These are phyloP conservation scores for Cerceris rybyensis DNA, from an alignment of 2,888 invertebrate genomes.

Conservation along the genomic window DNA sequence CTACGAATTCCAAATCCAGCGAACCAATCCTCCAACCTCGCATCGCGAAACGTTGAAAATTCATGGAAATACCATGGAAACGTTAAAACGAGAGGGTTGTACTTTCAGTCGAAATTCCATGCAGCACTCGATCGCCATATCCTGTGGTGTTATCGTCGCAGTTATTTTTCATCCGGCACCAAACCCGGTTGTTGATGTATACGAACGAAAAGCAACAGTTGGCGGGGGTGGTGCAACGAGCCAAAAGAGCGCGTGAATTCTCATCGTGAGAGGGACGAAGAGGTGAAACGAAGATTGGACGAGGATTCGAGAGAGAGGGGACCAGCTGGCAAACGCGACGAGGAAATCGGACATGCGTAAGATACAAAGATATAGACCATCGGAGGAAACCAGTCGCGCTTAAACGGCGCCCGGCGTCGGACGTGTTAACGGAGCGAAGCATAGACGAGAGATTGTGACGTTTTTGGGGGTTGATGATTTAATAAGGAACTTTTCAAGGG, in stretches of 20 bases:
- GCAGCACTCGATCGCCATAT: too few species aligned
- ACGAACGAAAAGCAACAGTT: constrained; percentile 69
- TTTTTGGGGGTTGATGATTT: too few species aligned
- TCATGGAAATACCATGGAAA: not conserved
- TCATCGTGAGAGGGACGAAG: constrained; percentile 7
- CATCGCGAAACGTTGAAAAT: too few species aligned
- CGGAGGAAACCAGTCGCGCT: constrained; percentile 69
- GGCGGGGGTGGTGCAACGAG: constrained; percentile 40
- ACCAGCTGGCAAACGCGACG: constrained; percentile 33
- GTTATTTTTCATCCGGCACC: not conserved
- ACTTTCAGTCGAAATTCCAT: too few species aligned
- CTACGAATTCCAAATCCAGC: too few species aligned
- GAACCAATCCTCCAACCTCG: too few species aligned
- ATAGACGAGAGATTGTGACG: not conserved
- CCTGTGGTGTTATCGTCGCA: too few species aligned
- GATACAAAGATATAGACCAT: constrained; percentile 65
- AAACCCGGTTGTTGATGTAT: not conserved
- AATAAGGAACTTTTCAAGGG: too few species aligned
- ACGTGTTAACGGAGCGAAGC: constrained; percentile 43
- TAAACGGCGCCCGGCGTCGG: constrained; percentile 71
- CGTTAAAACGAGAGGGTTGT: not conserved
- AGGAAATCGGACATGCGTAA: constrained; percentile 74
- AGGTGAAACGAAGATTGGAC: not conserved
- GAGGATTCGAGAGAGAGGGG: constrained; percentile 18
- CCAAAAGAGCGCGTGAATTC: not conserved